Conservation (phyloP, 2,888 invertebrate genomes). For the Caenorhabditis sp. region DNA sequence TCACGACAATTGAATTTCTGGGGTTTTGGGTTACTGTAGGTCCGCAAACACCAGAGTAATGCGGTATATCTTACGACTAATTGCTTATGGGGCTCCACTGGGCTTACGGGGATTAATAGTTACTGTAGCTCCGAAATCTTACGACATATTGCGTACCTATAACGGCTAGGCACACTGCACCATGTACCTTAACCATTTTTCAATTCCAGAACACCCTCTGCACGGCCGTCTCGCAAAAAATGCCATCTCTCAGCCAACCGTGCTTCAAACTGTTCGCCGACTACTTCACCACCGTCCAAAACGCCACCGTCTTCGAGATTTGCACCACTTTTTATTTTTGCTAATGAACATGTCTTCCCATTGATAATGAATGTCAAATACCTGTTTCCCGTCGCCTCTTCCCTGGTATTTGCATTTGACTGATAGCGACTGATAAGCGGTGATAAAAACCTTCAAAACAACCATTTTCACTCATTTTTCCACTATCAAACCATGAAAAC, state of each 20-base stretch:
- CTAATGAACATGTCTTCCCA: slow-evolving; percentile 4
- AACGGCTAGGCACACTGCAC: too few relatives aligned
- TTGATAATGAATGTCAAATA: not conserved
- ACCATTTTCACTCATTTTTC: not conserved
- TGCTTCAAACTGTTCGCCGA: slow-evolving; percentile 47
- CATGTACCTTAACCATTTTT: too few relatives aligned
- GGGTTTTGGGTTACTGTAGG: not conserved
- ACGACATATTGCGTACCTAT: not conserved
- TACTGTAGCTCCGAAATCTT: not conserved
- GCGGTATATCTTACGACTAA: not conserved
- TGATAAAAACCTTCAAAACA: not conserved
- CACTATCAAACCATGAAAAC: not conserved
- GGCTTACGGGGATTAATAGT: not conserved
- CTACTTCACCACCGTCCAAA: slow-evolving; percentile 20
- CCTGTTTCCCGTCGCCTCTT: not conserved
- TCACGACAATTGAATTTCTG: not conserved
- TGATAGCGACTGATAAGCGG: too few relatives aligned
- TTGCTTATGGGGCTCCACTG: too few relatives aligned
- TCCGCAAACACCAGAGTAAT: slow-evolving; percentile 1
- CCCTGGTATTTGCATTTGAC: too few relatives aligned
- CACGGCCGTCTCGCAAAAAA: slow-evolving; percentile 16
- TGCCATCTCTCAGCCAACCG: slow-evolving; percentile 34
- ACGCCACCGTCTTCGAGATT: slow-evolving; percentile 30
- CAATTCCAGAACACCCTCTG: slow-evolving; percentile 41
- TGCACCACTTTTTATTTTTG: slow-evolving; percentile 31